Percentiles rank a stretch among this genome's conserved stretches.
Evolutionary conservation across 2,113 vertebrate species (phyloP).

Genomic region (Ameiurus melas): DNA sequence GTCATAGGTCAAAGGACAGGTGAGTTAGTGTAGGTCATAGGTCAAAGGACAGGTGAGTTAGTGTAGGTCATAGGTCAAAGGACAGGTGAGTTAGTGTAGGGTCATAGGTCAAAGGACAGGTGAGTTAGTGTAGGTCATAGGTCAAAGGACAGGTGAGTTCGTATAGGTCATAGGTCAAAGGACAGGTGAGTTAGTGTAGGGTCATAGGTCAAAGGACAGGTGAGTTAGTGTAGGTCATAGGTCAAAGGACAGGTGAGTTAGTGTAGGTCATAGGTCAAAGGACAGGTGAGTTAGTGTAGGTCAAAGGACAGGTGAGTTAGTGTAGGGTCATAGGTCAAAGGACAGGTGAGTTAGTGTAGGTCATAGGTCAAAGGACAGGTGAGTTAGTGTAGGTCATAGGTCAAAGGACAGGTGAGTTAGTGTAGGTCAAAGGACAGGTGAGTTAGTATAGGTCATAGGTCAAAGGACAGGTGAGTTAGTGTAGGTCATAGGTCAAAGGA

Average conservation of each 20-base stretch:
- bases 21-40: too few species aligned
- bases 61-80: background rate
- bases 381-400: background rate
- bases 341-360: too few species aligned
- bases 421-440: too few species aligned
- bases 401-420: background rate
- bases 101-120: too few species aligned
- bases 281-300: too few species aligned
- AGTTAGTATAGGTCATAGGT: background rate
- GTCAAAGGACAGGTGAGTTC: background rate
- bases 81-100: too few species aligned
- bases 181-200: background rate
- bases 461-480: background rate
- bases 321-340: background rate
- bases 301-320: conserved; percentile 1
- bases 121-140: background rate
- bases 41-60: conserved; percentile 10
- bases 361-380: too few species aligned
- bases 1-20: background rate
- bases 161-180: too few species aligned
- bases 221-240: too few species aligned
- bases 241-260: conserved; percentile 10
- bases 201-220: background rate
- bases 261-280: background rate
- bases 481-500: too few species aligned